Base-by-base conservation (phyloP, 2,888 invertebrate genomes). In the Chrysolina oricalcia region DNA sequence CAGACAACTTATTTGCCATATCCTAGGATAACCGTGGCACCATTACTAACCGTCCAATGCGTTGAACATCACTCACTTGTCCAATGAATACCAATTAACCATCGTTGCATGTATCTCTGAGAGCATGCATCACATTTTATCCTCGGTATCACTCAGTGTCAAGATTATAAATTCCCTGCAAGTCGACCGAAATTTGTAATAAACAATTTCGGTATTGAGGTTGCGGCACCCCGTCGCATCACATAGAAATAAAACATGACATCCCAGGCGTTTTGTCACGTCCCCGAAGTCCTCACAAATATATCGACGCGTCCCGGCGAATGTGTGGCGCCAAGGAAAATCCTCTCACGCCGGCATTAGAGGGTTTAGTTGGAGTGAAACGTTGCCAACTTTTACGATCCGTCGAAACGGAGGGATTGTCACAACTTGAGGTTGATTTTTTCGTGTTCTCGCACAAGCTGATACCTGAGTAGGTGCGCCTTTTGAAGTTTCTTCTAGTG, bases 221-320 rank as follows among this genome's bases (percentile, higher is more conserved):
- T 35, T 59, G 15, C 35, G 59, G 59, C 59, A 53, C 64, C 53
- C 56, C 43, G 40, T 68, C 63, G 41, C 43, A 46, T 67, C 48
- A 46, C 63, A 75, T 65, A 46, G 68, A 67, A 50, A 35, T 69
- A 56, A 59, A 75, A 75, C 69, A 63, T 71, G 68, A 68, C 64
- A 21, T 65, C 75, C 35, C 15, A 21, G 21, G 64, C 75, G 53
- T 75, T 72, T 72, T 65, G 72, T 75, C 75, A 75, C 75, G 75
- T 75, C 59, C 41, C 40, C 6, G 56, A 48, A 72, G 67, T 64
- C 56, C 59, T 62, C 62, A 68, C 67, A 74, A 74, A 74, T 59
- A 43, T 69, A 69, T 69, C 59, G 59, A 59, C 59, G 46, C 59
- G 46, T 43, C 41, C 40, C 21, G 40, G 13, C 56, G 68, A 40